A percentile compares a stretch with the other conserved stretches of the same genome.
These are phyloP conservation scores for Papilio elwesi DNA, from an alignment of 2,888 invertebrate species.

Conservation along the genomic window DNA sequence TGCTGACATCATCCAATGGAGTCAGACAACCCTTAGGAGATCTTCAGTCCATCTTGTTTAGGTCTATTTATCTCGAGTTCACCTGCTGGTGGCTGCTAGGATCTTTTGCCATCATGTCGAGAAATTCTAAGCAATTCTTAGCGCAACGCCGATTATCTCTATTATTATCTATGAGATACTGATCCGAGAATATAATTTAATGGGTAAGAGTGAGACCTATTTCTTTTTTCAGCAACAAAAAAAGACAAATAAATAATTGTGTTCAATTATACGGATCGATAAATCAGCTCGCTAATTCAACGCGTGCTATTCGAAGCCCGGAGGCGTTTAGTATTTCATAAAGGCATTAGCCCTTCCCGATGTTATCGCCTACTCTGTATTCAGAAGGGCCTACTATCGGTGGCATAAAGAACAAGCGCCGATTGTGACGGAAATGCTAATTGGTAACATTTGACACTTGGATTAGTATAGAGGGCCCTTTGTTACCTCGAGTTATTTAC, in stretches of 20 bases:
- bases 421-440: slow-evolving; percentile 77
- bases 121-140: no score
- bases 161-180: no score
- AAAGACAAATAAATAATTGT: background rate
- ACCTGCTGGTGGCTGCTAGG: no score
- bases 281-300: slow-evolving; percentile 41
- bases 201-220: no score
- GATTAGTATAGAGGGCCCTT: slow-evolving; percentile 60
- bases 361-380: slow-evolving; percentile 74
- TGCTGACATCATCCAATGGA: no score
- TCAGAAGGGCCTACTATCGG: slow-evolving; percentile 61
- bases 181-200: no score
- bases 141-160: no score
- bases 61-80: no score
- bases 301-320: slow-evolving; percentile 40
- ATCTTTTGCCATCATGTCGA: no score
- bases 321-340: slow-evolving; percentile 54
- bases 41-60: no score
- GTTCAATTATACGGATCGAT: slow-evolving; percentile 22
- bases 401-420: slow-evolving; percentile 67
- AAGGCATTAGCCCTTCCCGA: slow-evolving; percentile 64
- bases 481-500: slow-evolving; percentile 50
- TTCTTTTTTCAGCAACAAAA: background rate
- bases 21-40: no score
- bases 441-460: slow-evolving; percentile 63